Conservation (phyloP, 2,113 vertebrate genomes). For the Rhabdornis inornatus region DNA sequence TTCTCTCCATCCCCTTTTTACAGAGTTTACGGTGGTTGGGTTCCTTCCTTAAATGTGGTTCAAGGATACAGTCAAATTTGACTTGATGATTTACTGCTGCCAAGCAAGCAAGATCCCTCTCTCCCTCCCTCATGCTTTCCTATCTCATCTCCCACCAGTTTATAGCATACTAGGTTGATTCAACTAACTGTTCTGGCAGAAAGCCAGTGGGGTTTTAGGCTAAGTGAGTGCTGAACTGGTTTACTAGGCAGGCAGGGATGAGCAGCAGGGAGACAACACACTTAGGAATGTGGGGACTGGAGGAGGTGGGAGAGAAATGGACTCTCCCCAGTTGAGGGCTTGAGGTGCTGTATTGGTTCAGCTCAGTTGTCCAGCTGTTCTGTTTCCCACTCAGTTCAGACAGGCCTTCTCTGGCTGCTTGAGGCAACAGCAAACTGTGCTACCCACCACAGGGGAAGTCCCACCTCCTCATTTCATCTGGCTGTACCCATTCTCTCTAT, state of each 20-base stretch:
- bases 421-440: background rate
- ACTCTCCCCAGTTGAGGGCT: background rate
- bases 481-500: background rate
- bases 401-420: background rate
- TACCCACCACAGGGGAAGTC: background rate
- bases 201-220: background rate
- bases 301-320: background rate
- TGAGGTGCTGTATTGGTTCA: background rate
- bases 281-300: rapidly evolving
- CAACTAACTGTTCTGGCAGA: background rate
- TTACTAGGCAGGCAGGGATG: background rate
- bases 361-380: background rate
- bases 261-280: background rate
- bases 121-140: background rate
- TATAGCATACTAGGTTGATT: background rate
- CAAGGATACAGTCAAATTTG: background rate
- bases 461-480: background rate
- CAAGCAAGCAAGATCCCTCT: background rate
- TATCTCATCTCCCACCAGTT: background rate
- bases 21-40: background rate
- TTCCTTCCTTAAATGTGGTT: background rate
- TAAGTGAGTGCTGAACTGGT: background rate
- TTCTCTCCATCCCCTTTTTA: background rate
- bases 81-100: background rate
- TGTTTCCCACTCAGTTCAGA: background rate